Percentiles rank a stretch among this genome's conserved stretches.
Evolutionary conservation across 2,797 vertebrate species (phyloP).

Genomic region (Cheirogaleus major): DNA sequence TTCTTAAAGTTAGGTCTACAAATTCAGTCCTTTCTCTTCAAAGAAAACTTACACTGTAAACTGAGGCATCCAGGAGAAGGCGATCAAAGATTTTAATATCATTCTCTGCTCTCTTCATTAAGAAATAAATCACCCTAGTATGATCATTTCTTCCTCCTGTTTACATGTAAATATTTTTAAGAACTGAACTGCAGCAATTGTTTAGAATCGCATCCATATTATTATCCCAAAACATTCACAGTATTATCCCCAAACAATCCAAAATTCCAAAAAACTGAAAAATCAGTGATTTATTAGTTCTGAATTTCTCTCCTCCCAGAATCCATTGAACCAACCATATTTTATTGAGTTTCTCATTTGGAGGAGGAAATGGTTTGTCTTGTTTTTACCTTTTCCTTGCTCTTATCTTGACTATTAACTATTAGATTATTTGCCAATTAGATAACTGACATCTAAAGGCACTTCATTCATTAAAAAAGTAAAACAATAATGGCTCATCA

Average conservation of each 20-base stretch:
- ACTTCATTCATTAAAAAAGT: neutral
- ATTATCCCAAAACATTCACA: neutral
- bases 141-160: neutral
- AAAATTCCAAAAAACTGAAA: conserved; percentile 47
- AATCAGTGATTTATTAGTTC: neutral
- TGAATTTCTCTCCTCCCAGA: neutral
- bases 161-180: conserved; percentile 9
- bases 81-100: neutral
- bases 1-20: neutral
- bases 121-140: neutral
- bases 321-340: neutral
- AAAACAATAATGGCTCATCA: neutral
- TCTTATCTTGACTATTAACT: conserved; percentile 11
- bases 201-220: neutral
- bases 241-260: neutral
- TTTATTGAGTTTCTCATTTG: neutral
- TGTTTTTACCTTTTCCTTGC: neutral
- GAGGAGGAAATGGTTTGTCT: neutral
- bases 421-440: neutral
- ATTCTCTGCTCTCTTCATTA: neutral
- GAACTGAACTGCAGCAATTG: neutral
- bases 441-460: neutral
- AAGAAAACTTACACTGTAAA: neutral
- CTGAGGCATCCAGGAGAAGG: neutral
- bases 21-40: neutral